Conservation (phyloP, 37 sponge, comb jelly and placozoan genomes). For the Petrosia ficiformis region DNA sequence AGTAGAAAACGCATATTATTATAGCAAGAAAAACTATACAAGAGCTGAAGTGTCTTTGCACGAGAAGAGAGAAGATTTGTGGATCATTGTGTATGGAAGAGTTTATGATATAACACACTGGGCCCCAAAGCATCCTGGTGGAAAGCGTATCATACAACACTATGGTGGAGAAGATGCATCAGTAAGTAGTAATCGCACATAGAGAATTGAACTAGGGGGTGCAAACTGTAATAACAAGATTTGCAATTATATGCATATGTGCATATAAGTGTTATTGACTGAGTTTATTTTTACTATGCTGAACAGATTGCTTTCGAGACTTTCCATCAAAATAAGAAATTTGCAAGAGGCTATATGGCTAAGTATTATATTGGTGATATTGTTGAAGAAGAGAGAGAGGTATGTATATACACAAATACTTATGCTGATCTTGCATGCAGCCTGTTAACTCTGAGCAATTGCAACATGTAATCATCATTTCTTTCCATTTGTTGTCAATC, state of each 20-base stretch:
- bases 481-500: too few relatives aligned
- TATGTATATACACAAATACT: too few relatives aligned
- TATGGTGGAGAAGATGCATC: constrained; percentile 81
- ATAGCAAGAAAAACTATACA: not conserved
- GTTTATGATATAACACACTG: constrained; percentile 79
- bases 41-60: constrained; percentile 65
- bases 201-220: not conserved
- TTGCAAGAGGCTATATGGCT: constrained; percentile 52
- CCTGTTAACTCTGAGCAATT: too few relatives aligned
- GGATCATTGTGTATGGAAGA: constrained; percentile 67
- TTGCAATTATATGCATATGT: too few relatives aligned
- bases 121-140: constrained; percentile 73
- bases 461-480: too few relatives aligned
- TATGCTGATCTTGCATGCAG: too few relatives aligned
- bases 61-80: constrained; percentile 49
- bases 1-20: not conserved
- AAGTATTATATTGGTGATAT: constrained; percentile 54
- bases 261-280: not conserved
- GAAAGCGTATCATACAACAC: constrained; percentile 53
- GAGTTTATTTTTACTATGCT: not conserved
- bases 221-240: too few relatives aligned
- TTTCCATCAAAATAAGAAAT: constrained; percentile 65
- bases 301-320: constrained; percentile 65
- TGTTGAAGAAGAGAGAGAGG: constrained; percentile 47
- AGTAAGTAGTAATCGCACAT: constrained; percentile 5